Evolutionary conservation across 2,797 vertebrate species (phyloP), one percentile per base, ranked within the genome.

Genomic region (Enoplosus armatus): DNA sequence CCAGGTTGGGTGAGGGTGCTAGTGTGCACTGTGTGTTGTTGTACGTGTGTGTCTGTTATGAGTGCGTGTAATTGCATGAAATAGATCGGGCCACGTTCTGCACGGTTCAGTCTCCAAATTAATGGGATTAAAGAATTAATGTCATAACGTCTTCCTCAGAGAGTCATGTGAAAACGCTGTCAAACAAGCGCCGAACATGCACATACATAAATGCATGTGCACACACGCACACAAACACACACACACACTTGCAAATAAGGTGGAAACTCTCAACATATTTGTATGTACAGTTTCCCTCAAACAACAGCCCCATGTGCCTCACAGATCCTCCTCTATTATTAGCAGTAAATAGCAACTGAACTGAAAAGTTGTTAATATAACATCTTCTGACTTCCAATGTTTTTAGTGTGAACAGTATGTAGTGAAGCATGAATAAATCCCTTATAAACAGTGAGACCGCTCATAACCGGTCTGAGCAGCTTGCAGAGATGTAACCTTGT

Each of bases 401-500:
- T 89, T 83, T 64, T 11, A 72, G 73, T 88, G n/a, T 56, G 33
- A 70, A 85, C 84, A 89, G 29, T 20, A 0, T 12, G 61, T 39
- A 64, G 12, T 82, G 81, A 83, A 47, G 84, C 84, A 26, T 81
- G 80, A 53, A 78, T 58, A 9, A 66, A 37, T 37, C 82, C 62
- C 59, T 29, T 22, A 77, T 85, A 51, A 84, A 86, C 82, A 63
- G 22, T 0, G 51, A 68, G 62, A 39, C 29, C 6, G 63, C 27
- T 72, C 35, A 29, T 20, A 89, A 90, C 89, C 47, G 37, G 87
- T 89, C 26, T 54, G 87, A 67, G 69, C 73, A 58, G 80, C 45
- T 48, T 41, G 53, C 11, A 5, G 14, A 67, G 61, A 55, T 48
- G 15, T 24, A 47, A 48, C 48, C 64, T 59, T 61, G 27, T 71